phyloP scores from a whole-genome alignment of 2,797 vertebrate genomes.

The Coregonus suidteri region DNA sequence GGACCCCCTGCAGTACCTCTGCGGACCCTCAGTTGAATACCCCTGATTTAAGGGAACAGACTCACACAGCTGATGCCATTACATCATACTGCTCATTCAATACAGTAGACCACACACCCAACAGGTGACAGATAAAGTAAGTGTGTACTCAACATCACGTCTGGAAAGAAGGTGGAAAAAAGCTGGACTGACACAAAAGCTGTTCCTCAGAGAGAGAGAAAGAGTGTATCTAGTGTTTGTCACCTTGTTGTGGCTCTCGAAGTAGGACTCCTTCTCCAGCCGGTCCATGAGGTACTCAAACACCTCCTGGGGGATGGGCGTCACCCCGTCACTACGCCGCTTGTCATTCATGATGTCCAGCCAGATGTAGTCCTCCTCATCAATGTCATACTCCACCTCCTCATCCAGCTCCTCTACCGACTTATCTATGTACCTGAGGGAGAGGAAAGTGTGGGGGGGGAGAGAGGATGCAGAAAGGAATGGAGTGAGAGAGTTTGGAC shows the following conservation, averaged over 20 bases:
- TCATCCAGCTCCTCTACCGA: constrained; percentile 97
- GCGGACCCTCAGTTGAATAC: too few species aligned
- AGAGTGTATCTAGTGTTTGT: background rate
- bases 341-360: constrained; percentile 98
- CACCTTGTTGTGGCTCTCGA: constrained; percentile 98
- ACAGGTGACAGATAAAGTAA: too few species aligned
- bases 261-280: constrained; percentile 97
- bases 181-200: background rate
- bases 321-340: constrained; percentile 89
- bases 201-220: background rate
- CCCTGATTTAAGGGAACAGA: too few species aligned
- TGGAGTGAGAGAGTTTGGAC: background rate
- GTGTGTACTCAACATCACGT: background rate
- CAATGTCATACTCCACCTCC: constrained; percentile 98
- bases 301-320: constrained; percentile 94
- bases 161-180: background rate
- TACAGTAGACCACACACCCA: too few species aligned
- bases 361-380: constrained; percentile 99
- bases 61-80: background rate
- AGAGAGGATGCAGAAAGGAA: too few species aligned
- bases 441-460: too few species aligned
- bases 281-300: constrained; percentile 99
- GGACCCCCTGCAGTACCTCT: too few species aligned
- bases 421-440: constrained; percentile 93
- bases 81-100: background rate